These are phyloP conservation scores for Drosophila malerkotliana DNA, from an alignment of 1,140 invertebrate genomes.

Conservation along the genomic window DNA sequence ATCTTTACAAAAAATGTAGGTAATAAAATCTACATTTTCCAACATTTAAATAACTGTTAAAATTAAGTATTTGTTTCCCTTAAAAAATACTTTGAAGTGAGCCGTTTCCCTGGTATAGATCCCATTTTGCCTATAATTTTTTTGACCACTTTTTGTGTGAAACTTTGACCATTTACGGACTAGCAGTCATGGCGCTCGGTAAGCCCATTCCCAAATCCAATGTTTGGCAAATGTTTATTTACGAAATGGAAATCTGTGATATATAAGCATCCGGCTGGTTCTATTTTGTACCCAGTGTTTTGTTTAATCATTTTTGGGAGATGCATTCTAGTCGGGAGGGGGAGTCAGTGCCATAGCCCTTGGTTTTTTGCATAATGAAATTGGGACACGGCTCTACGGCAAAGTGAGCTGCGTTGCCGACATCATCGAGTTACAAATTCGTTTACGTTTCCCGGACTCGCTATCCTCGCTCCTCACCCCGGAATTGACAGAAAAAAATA, in stretches of 20 bases:
- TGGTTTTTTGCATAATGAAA: slow-evolving; percentile 64
- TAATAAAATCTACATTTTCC: too few relatives aligned
- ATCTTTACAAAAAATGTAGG: too few relatives aligned
- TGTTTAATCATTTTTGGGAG: slow-evolving; percentile 50
- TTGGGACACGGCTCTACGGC: slow-evolving; percentile 31
- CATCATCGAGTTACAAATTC: slow-evolving; percentile 67
- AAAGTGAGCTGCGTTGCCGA: slow-evolving; percentile 44
- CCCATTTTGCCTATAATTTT: too few relatives aligned
- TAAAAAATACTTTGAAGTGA: too few relatives aligned
- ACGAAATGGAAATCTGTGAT: slow-evolving; percentile 41
- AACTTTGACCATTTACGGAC: too few relatives aligned
- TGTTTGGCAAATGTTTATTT: slow-evolving; percentile 17
- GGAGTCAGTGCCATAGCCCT: slow-evolving; percentile 6
- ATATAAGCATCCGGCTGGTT: slow-evolving; percentile 30
- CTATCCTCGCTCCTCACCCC: neutral
- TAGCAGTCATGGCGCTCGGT: too few relatives aligned
- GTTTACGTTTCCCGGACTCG: slow-evolving; percentile 37
- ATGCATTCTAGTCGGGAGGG: slow-evolving; percentile 11
- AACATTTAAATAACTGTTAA: too few relatives aligned
- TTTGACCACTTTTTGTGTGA: too few relatives aligned
- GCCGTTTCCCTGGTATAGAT: too few relatives aligned
- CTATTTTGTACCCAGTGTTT: slow-evolving; percentile 17
- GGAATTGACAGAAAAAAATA: slow-evolving; percentile 9
- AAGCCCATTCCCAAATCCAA: neutral
- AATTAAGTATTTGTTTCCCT: too few relatives aligned